Conservation (phyloP, 2,797 vertebrate genomes). For the Diplodus sargus region DNA sequence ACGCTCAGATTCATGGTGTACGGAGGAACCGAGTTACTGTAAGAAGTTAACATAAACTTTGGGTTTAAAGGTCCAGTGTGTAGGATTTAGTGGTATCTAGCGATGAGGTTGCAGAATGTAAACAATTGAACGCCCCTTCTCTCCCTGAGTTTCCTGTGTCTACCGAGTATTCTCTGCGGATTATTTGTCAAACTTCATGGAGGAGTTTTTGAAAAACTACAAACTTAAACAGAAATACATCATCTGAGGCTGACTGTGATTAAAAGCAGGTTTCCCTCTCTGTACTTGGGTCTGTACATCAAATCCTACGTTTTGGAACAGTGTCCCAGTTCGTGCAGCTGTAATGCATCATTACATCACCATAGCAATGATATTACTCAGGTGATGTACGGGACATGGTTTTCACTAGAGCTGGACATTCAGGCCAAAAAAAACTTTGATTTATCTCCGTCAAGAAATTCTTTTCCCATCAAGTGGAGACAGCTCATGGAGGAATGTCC, state of each 20-base stretch:
- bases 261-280: slow-evolving; percentile 11
- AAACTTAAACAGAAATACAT: not conserved
- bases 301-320: slow-evolving; percentile 4
- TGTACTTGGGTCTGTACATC: slow-evolving; percentile 13
- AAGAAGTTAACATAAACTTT: not conserved
- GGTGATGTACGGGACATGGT: not conserved
- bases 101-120: too few relatives aligned
- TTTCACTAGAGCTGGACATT: slow-evolving; percentile 1
- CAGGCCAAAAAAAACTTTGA: not conserved
- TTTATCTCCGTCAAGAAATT: not conserved
- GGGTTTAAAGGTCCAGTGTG: not conserved
- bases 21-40: not conserved
- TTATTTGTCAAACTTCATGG: slow-evolving; percentile 1
- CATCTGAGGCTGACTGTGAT: not conserved
- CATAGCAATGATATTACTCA: slow-evolving; percentile 4
- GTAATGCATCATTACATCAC: slow-evolving; percentile 25
- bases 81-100: too few relatives aligned
- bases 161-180: not conserved
- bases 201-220: not conserved
- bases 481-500: not conserved
- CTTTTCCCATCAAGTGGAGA: not conserved
- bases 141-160: too few relatives aligned
- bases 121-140: too few relatives aligned
- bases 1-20: not conserved
- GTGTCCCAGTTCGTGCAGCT: slow-evolving; percentile 16